These are phyloP conservation scores for Thalassoma bifasciatum DNA, from an alignment of 2,113 vertebrate species.

Conservation along the genomic window DNA sequence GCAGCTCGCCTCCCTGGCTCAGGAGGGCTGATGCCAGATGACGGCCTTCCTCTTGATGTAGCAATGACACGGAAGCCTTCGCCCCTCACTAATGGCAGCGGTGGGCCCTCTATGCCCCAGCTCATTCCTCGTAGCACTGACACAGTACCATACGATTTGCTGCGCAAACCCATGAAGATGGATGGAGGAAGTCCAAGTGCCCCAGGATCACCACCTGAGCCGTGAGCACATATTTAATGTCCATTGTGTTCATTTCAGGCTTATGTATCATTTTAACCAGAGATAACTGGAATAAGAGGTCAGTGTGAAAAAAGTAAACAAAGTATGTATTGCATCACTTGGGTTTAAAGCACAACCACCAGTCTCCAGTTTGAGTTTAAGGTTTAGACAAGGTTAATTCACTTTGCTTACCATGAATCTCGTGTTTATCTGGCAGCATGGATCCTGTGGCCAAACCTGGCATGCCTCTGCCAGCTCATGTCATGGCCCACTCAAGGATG, in stretches of 20 bases:
- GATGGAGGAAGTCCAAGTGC: constrained; percentile 90
- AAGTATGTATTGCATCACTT: no score
- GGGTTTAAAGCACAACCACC: no score
- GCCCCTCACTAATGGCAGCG: constrained; percentile 91
- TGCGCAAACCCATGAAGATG: constrained; percentile 91
- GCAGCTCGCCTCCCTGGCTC: constrained; percentile 89
- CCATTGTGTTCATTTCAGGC: background rate
- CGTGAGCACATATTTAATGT: constrained; percentile 80
- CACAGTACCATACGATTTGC: constrained; percentile 85
- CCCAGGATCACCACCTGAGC: constrained; percentile 94
- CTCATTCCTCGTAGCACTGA: constrained; percentile 94
- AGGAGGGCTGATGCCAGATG: constrained; percentile 88
- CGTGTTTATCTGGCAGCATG: constrained; percentile 77
- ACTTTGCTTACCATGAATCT: no score
- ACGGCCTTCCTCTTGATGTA: constrained; percentile 86
- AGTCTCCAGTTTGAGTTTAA: no score
- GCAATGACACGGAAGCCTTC: constrained; percentile 87
- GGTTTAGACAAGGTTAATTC: no score
- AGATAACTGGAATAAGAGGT: no score
- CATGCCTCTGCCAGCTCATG: constrained; percentile 88
- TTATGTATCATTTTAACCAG: background rate
- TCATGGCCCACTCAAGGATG: constrained; percentile 84
- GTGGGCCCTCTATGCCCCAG: constrained; percentile 85
- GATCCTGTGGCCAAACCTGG: constrained; percentile 88
- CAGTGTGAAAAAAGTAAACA: no score